Evolutionary conservation across 37 sponge, comb jelly and placozoan species (phyloP).

Genomic region (Mnemiopsis leidyi): DNA sequence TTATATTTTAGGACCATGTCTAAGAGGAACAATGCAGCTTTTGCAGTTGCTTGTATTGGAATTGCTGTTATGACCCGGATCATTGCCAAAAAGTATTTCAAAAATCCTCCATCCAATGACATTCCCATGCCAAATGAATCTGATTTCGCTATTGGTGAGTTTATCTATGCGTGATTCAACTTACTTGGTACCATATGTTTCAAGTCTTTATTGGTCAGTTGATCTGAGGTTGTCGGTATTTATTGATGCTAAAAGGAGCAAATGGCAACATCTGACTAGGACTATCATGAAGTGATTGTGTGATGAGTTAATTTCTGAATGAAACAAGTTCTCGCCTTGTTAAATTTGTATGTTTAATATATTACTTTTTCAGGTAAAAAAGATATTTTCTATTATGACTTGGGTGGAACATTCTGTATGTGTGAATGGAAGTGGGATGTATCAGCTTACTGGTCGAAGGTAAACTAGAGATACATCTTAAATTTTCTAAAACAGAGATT

Average conservation of each 20-base stretch:
- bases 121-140: background rate
- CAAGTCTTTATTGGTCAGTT: too few relatives aligned
- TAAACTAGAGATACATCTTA: background rate
- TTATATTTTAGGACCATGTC: background rate
- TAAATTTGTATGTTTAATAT: too few relatives aligned
- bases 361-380: too few relatives aligned
- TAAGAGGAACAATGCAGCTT: background rate
- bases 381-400: conserved; percentile 53
- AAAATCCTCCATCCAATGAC: conserved; percentile 43
- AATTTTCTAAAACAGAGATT: too few relatives aligned
- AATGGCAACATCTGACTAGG: too few relatives aligned
- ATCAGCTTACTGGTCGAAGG: conserved; percentile 46
- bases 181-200: too few relatives aligned
- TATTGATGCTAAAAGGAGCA: too few relatives aligned
- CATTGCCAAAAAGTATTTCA: conserved; percentile 27
- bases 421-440: conserved; percentile 64
- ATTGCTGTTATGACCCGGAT: conserved; percentile 17
- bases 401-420: conserved; percentile 58
- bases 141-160: conserved; percentile 23
- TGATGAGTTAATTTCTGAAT: too few relatives aligned
- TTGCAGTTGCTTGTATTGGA: background rate
- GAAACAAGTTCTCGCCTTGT: too few relatives aligned
- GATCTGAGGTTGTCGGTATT: too few relatives aligned
- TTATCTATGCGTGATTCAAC: background rate
- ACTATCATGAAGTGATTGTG: too few relatives aligned